Percentiles rank a stretch among this genome's conserved stretches.
Evolutionary conservation across 2,888 invertebrate species (phyloP).

Genomic region (Agrypnus murinus): DNA sequence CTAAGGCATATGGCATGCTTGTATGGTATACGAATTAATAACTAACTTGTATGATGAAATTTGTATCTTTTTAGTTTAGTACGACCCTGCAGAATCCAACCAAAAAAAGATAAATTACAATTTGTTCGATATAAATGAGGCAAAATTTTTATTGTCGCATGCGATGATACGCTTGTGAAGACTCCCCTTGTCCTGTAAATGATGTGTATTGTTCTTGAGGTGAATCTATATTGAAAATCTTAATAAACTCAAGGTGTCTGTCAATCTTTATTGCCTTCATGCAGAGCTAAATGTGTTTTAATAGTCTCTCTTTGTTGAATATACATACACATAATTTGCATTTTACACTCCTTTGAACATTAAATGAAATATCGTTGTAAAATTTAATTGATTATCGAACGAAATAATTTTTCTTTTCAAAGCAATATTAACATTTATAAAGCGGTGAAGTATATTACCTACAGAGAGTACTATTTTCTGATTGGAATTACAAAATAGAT

Average conservation of each 20-base stretch:
- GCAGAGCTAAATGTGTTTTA: conserved; percentile 31
- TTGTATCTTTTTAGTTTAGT: too few species aligned
- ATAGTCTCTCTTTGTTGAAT: conserved; percentile 20
- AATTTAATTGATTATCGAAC: too few species aligned
- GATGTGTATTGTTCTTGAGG: conserved; percentile 29
- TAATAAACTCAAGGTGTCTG: conserved; percentile 32
- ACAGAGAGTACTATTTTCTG: conserved; percentile 56
- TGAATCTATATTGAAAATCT: conserved; percentile 42
- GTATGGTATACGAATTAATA: too few species aligned
- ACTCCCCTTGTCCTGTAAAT: conserved; percentile 13
- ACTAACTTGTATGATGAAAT: too few species aligned
- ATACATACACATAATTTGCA: conserved; percentile 25
- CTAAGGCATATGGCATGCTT: too few species aligned
- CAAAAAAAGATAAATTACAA: conserved; percentile 22
- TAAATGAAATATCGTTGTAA: conserved; percentile 17
- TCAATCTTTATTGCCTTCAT: conserved; percentile 36
- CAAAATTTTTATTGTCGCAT: conserved; percentile 33
- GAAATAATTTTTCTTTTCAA: too few species aligned
- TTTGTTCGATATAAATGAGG: conserved; percentile 17
- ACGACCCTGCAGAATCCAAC: too few species aligned
- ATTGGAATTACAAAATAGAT: conserved; percentile 63
- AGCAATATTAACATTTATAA: background rate
- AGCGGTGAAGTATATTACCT: background rate
- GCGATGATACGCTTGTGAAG: conserved; percentile 22
- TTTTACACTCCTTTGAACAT: conserved; percentile 3